Conservation (phyloP, 1,140 invertebrate species). For the Drosophila repleta region DNA sequence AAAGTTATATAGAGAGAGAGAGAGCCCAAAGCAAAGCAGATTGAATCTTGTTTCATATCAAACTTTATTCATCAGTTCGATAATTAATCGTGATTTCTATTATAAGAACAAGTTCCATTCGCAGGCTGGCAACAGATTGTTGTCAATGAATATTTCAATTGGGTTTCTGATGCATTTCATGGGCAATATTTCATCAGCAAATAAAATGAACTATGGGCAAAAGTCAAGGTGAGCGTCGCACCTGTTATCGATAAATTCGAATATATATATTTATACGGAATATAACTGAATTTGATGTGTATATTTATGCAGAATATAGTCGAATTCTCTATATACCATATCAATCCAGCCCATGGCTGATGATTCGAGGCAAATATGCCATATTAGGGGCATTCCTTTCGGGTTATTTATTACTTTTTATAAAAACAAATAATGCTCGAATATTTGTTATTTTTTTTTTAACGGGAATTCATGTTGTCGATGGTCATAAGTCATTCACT, state of each 20-base stretch:
- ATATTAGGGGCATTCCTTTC: background rate
- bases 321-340: no score
- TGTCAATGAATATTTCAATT: background rate
- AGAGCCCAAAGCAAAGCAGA: no score
- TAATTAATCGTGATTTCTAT: no score
- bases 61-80: no score
- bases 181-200: constrained; percentile 33
- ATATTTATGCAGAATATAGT: no score
- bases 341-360: no score
- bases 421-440: background rate
- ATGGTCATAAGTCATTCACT: background rate
- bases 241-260: background rate
- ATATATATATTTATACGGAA: background rate
- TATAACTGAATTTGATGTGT: no score
- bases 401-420: background rate
- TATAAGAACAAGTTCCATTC: background rate
- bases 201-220: constrained; percentile 17
- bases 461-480: background rate
- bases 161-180: constrained; percentile 21
- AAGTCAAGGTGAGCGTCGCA: constrained; percentile 3
- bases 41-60: no score
- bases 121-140: background rate
- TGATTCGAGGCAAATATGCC: background rate
- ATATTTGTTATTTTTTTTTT: background rate
- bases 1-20: no score